A percentile compares a stretch with the other conserved stretches of the same genome.
phyloP scores from a whole-genome alignment of 2,797 vertebrate species.

The Eulemur albifrons region DNA sequence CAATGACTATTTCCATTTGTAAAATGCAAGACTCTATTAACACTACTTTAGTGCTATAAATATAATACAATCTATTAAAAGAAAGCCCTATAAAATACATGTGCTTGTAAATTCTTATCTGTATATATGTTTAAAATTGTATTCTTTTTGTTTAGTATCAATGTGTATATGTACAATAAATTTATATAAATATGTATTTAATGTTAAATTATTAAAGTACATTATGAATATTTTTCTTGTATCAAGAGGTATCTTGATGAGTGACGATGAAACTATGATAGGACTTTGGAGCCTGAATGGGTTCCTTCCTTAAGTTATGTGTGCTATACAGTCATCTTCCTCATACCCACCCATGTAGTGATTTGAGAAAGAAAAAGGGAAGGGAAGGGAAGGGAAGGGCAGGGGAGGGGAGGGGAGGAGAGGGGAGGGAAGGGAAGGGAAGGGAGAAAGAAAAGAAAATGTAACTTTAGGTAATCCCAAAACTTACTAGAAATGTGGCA shows the following conservation, averaged over 20 bases:
- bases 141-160: not conserved
- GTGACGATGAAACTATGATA: not conserved
- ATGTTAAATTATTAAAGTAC: not conserved
- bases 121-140: conserved; percentile 13
- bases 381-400: no score
- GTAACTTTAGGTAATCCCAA: not conserved
- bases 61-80: not conserved
- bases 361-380: not conserved
- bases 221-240: not conserved
- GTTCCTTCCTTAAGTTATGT: not conserved
- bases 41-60: not conserved
- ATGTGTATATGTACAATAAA: not conserved
- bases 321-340: not conserved
- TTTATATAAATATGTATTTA: not conserved
- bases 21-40: not conserved
- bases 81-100: not conserved
- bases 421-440: no score
- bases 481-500: not conserved
- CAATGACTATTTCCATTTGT: not conserved
- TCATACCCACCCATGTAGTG: not conserved
- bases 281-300: not conserved
- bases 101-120: not conserved
- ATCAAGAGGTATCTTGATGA: not conserved
- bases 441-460: not conserved
- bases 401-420: no score